These are phyloP conservation scores for Caenorhabditis sp. DNA, from an alignment of 2,888 invertebrate genomes.

Conservation along the genomic window DNA sequence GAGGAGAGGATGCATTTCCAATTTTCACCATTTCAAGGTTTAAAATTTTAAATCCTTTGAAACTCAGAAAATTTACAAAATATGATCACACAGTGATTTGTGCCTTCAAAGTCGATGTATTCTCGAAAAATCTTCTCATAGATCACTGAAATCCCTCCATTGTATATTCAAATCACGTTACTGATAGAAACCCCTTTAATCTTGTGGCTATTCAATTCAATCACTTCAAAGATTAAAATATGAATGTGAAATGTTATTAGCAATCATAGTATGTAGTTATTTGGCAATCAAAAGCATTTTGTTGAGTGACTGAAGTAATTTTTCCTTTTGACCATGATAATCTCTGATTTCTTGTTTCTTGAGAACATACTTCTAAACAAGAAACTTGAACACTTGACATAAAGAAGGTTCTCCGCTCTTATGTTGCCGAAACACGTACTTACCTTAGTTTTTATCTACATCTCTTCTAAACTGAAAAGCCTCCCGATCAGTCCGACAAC, in stretches of 20 bases:
- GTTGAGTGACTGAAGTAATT: neutral
- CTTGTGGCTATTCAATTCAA: slow-evolving; percentile 1
- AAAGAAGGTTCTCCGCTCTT: too few relatives aligned
- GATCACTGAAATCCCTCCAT: slow-evolving; percentile 1
- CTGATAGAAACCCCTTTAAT: slow-evolving; percentile 11
- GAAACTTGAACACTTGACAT: too few relatives aligned
- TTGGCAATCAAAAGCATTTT: too few relatives aligned
- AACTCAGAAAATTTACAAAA: too few relatives aligned
- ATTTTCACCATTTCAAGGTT: neutral
- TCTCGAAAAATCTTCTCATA: slow-evolving; percentile 3
- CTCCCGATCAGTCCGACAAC: neutral
- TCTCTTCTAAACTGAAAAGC: neutral
- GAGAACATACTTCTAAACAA: too few relatives aligned
- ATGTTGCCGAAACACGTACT: too few relatives aligned
- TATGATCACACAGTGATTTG: too few relatives aligned
- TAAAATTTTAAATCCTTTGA: slow-evolving; percentile 29
- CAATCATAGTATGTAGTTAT: too few relatives aligned
- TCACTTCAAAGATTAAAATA: slow-evolving; percentile 14
- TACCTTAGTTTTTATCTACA: slow-evolving; percentile 13
- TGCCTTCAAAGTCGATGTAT: too few relatives aligned
- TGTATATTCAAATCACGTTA: neutral
- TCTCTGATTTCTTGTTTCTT: neutral
- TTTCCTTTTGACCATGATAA: neutral
- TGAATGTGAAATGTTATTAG: too few relatives aligned
- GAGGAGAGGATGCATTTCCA: neutral